Conservation (phyloP, 2,888 invertebrate species). For the Drosophila demipolita region DNA sequence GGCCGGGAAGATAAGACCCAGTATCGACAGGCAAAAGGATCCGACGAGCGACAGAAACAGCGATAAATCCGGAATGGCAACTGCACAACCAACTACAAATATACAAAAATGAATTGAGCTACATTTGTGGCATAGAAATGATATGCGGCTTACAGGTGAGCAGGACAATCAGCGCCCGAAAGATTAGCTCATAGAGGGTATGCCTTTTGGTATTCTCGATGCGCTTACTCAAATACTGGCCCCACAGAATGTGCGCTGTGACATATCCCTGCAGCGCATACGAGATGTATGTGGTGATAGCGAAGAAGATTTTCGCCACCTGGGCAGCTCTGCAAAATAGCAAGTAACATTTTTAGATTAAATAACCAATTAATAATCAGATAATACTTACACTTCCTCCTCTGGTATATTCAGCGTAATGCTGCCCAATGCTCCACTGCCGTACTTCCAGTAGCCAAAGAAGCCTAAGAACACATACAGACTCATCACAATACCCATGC, state of each 20-base stretch:
- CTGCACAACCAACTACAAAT: conserved; percentile 87
- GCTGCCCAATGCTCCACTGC: conserved; percentile 90
- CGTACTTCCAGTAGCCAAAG: conserved; percentile 96
- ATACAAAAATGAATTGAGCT: neutral
- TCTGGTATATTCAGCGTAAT: conserved; percentile 95
- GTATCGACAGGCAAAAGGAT: conserved; percentile 94
- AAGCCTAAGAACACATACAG: conserved; percentile 95
- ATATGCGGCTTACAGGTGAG: conserved; percentile 87
- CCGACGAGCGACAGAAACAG: conserved; percentile 97
- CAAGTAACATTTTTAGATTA: neutral
- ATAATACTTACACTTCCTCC: conserved; percentile 88
- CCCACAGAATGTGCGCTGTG: conserved; percentile 97
- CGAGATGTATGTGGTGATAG: conserved; percentile 95
- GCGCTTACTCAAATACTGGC: conserved; percentile 87
- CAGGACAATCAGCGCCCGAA: conserved; percentile 90
- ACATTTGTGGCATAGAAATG: neutral
- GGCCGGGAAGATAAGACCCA: conserved; percentile 96
- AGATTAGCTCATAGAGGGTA: conserved; percentile 89
- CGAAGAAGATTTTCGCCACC: conserved; percentile 93
- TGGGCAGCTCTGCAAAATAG: conserved; percentile 87
- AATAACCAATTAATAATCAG: neutral
- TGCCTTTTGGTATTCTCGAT: conserved; percentile 87
- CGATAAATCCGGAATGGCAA: conserved; percentile 94
- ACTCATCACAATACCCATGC: conserved; percentile 94
- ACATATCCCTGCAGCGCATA: conserved; percentile 99